Base-by-base conservation (phyloP, 2,113 vertebrate genomes). In the Festucalex cinctus region DNA sequence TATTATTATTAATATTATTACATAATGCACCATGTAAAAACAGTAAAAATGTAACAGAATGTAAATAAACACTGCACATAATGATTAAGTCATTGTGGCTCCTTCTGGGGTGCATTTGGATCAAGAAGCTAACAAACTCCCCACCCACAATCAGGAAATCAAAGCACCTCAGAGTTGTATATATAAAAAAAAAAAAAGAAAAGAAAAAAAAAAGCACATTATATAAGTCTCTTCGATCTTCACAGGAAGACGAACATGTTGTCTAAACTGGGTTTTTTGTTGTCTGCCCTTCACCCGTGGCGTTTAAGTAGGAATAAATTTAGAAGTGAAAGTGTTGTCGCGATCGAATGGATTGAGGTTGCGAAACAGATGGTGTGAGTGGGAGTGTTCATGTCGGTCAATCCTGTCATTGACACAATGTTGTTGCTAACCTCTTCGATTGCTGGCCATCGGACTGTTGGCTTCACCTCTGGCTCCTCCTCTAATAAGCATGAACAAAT, bases 371-470 rank as follows among this genome's bases (percentile, higher is more conserved):
- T 62, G 36, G n/a, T 24, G 22, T 17, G 28, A 9, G 32, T 54
- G 16, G 9, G 24, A 70, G 32, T 24, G n/a, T 26, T 62, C 39
- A 24, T 35, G 35, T 36, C 32, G 10, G 36, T 60, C 36, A 41
- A 12, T 22, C 20, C 36, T 22, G 59, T 61, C 9, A 39, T 14
- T 61, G 59, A 62, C 60, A 4, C 28, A 32, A 43, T 26, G 13
- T 44, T 36, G 54, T 26, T 46, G 59, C 54, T 75, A n/a, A 93
- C 91, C 89, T 87, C 76, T 82, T 68, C 84, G 73, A 54, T 75
- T 72, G 62, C 46, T 73, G 62, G 54, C 54, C 48, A 86, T 51
- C 32, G 78, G 49, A 66, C 56, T 58, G 71, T 64, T 72, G 41
- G 37, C 63, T 12, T 70, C 80, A 39, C 63, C 68, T 83, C 86